These are phyloP conservation scores for Prunella himalayana DNA, from an alignment of 2,113 vertebrate species.

Conservation along the genomic window DNA sequence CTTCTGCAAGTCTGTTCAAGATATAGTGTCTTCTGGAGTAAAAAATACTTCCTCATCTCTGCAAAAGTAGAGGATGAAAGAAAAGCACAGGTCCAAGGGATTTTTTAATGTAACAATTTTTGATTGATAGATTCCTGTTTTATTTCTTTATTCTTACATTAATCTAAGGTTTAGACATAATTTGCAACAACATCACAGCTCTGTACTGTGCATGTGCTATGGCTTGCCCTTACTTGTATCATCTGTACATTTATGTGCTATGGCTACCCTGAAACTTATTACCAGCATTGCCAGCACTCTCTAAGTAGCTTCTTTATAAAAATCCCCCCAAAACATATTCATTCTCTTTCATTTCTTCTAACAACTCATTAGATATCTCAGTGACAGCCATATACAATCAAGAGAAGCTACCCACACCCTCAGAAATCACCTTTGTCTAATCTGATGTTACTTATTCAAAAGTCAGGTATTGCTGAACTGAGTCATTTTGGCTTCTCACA, in stretches of 20 bases:
- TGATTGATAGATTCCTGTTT: not conserved
- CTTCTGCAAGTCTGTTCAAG: not conserved
- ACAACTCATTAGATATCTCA: not conserved
- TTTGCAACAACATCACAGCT: not conserved
- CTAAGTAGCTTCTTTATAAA: not conserved
- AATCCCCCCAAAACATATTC: not conserved
- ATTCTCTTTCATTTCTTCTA: not conserved
- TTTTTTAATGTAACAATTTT: not conserved
- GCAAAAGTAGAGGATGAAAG: not conserved
- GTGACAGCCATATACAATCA: not conserved
- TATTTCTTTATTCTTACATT: constrained; percentile 4
- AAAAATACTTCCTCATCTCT: not conserved
- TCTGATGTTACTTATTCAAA: not conserved
- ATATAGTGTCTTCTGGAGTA: not conserved
- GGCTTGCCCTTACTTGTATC: not conserved
- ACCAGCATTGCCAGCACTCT: not conserved
- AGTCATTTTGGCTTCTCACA: not conserved
- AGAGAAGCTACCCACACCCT: not conserved
- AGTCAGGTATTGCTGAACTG: not conserved
- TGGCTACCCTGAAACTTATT: not conserved
- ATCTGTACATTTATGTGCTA: accelerated
- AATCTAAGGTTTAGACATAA: not conserved
- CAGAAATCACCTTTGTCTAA: not conserved
- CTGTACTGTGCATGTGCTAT: not conserved
- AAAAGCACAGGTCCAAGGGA: not conserved